phyloP scores from a whole-genome alignment of 2,797 vertebrate genomes.

The Aphelocoma californica region DNA sequence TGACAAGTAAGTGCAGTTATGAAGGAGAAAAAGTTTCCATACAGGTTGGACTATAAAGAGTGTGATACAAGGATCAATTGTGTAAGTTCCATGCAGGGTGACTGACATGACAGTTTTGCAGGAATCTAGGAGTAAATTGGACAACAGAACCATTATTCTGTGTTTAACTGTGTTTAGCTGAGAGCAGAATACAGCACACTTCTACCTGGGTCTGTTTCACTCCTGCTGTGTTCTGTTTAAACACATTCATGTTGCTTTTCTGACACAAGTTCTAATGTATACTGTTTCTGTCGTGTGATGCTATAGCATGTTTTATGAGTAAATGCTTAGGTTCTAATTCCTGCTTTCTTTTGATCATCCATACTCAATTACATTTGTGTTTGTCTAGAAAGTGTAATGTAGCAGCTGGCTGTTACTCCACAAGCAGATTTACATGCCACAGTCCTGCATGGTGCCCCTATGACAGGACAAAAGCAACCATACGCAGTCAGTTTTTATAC shows the following conservation, averaged over 20 bases:
- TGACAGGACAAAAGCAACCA: background rate
- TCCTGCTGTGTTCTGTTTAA: background rate
- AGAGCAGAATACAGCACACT: background rate
- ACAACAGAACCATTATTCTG: background rate
- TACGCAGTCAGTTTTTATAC: background rate
- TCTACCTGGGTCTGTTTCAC: background rate
- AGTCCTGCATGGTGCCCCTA: background rate
- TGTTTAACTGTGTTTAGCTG: background rate
- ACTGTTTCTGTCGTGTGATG: rapidly evolving
- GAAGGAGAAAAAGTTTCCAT: background rate
- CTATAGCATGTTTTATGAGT: background rate
- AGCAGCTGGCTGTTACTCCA: background rate
- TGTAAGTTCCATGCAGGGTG: no score
- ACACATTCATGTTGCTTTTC: background rate
- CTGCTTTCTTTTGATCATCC: background rate
- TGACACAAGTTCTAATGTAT: background rate
- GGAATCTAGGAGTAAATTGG: background rate
- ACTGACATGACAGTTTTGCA: background rate
- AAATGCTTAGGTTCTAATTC: background rate
- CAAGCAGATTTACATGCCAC: background rate
- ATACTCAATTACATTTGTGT: background rate
- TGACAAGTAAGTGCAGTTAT: background rate
- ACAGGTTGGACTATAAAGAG: background rate
- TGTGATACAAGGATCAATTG: rapidly evolving
- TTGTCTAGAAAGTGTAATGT: background rate